Evolutionary conservation across 2,888 invertebrate genomes (phyloP).

Genomic region (Apocheima hispidaria): DNA sequence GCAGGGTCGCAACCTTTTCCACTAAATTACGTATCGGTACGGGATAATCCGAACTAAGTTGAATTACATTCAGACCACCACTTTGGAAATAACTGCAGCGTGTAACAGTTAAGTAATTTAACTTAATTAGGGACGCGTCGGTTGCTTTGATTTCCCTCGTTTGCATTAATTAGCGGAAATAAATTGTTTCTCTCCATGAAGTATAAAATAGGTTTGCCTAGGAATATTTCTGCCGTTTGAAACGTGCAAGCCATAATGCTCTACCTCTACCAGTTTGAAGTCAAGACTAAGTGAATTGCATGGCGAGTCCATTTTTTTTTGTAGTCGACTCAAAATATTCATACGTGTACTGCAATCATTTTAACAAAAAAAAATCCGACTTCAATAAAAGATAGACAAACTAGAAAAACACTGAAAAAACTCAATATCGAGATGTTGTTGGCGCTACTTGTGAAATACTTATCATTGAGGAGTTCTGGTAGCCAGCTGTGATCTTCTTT

Average conservation of each 20-base stretch:
- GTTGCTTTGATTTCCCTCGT: constrained; percentile 33
- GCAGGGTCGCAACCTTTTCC: constrained; percentile 84
- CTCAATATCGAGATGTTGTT: no score
- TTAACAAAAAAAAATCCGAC: no score
- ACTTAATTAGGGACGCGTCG: constrained; percentile 39
- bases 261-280: no score
- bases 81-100: constrained; percentile 67
- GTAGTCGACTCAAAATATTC: no score
- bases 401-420: no score
- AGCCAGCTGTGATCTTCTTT: no score
- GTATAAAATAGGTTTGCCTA: constrained; percentile 14
- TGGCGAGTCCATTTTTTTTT: no score
- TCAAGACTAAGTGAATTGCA: background rate
- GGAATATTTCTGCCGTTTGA: background rate
- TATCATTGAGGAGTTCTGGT: no score
- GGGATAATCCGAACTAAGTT: constrained; percentile 81
- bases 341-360: no score
- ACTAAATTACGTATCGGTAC: constrained; percentile 84
- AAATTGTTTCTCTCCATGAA: constrained; percentile 18
- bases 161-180: constrained; percentile 29
- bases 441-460: no score
- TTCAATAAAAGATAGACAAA: no score
- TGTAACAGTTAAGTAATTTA: constrained; percentile 49
- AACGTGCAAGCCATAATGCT: background rate
- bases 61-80: constrained; percentile 72